A percentile compares a stretch with the other conserved stretches of the same genome.
Conservation (phyloP, 2,888 invertebrate genomes). For the Drosophila multiciliata region DNA sequence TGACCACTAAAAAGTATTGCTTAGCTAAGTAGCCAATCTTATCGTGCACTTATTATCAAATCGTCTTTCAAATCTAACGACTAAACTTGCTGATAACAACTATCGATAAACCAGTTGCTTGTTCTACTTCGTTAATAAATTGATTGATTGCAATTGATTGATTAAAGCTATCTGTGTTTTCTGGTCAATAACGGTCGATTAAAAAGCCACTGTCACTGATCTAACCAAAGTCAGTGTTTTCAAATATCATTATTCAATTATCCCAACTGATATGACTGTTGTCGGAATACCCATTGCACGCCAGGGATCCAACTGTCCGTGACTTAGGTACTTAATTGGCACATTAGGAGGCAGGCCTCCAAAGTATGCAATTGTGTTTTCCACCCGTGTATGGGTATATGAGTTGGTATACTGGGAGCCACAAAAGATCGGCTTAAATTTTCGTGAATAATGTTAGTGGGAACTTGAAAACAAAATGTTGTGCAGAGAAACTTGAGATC, state of each 20-base stretch:
- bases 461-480: conserved; percentile 86
- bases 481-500: conserved; percentile 87
- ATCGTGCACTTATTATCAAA: conserved; percentile 50
- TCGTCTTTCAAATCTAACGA: background rate
- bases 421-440: conserved; percentile 80
- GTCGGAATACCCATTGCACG: conserved; percentile 85
- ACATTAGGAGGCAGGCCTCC: conserved; percentile 85
- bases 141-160: conserved; percentile 11
- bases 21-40: conserved; percentile 38
- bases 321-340: conserved; percentile 86
- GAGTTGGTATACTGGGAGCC: conserved; percentile 70
- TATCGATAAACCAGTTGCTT: conserved; percentile 12
- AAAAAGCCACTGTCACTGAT: background rate
- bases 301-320: conserved; percentile 87
- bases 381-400: conserved; percentile 64
- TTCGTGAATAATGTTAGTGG: conserved; percentile 75
- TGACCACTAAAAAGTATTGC: conserved; percentile 16
- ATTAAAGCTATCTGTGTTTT: background rate
- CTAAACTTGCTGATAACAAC: conserved; percentile 12
- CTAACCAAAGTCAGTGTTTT: background rate
- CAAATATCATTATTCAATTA: background rate
- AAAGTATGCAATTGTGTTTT: conserved; percentile 85
- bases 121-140: conserved; percentile 28
- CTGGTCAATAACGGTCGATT: background rate
- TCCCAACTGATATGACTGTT: conserved; percentile 78